Base-by-base conservation (phyloP, 35 echinoderm and acorn worm genomes). In the Eucidaris tribuloides region DNA sequence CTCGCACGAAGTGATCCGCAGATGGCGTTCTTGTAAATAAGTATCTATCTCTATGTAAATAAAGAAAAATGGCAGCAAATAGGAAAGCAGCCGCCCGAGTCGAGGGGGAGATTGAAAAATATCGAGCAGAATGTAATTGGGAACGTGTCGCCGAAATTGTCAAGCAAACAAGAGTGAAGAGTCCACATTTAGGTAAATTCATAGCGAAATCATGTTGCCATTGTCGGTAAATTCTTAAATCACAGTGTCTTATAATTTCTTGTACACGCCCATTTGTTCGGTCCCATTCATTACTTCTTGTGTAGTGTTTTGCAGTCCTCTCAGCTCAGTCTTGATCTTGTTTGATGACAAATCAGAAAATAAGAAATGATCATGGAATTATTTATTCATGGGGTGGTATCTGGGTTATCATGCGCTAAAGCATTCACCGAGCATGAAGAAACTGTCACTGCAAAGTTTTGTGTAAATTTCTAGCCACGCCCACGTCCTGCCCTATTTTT, bases 41-140 rank as follows among this genome's bases (percentile, higher is more conserved):
- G n/a, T n/a, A n/a, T n/a, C n/a, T n/a, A n/a, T n/a, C n/a, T n/a
- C n/a, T n/a, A n/a, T n/a, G n/a, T n/a, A n/a, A n/a, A n/a, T n/a
- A n/a, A n/a, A n/a, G n/a, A n/a, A n/a, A 82, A 43, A 99, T 99
- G 96, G 96, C 96, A 49, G 87, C 87, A 14, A 89, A 87, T 23
- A 84, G 89, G 71, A 99, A 99, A 65, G 77, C 85, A 11, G 87
- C 83, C 31, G 61, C 79, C 9, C 80, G 85, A 48, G 78, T 93
- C 11, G 96, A 99, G 80, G 79, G 62, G 59, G 96, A 99, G 36
- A 99, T 99, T 56, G 96, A 99, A 76, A 99, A 99, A 45, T 93
- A 83, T 71, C 80, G 96, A 37, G 58, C 59, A n/a, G 96, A 99
- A 86, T 93, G 96, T 82, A 99, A 93, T 38, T 99, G 96, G 96